phyloP scores from a whole-genome alignment of 2,888 invertebrate genomes.

The Eilema caniola region DNA sequence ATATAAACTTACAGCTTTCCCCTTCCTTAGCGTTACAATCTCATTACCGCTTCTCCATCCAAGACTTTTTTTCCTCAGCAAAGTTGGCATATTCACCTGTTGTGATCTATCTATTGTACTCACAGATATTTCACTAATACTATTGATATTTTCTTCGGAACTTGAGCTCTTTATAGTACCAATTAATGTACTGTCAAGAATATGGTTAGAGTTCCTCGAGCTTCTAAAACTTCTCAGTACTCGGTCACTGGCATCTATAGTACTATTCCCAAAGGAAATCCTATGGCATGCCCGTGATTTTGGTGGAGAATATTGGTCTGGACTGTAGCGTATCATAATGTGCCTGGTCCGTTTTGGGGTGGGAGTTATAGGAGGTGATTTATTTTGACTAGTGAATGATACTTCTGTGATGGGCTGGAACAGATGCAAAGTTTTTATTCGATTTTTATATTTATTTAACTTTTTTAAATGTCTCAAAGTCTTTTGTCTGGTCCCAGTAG shows the following conservation, averaged over 20 bases:
- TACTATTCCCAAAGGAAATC: background rate
- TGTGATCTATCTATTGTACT: slow-evolving; percentile 27
- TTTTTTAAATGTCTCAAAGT: too few relatives aligned
- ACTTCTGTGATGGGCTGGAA: slow-evolving; percentile 62
- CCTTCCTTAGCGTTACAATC: slow-evolving; percentile 10
- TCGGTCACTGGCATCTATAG: slow-evolving; percentile 30
- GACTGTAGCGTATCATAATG: slow-evolving; percentile 49
- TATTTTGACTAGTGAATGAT: slow-evolving; percentile 59
- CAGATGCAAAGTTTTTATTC: background rate
- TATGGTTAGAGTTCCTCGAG: slow-evolving; percentile 36
- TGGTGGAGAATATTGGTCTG: slow-evolving; percentile 42
- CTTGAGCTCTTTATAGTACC: slow-evolving; percentile 31
- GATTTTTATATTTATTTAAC: too few relatives aligned
- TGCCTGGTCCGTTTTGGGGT: slow-evolving; percentile 61
- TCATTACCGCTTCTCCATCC: slow-evolving; percentile 20
- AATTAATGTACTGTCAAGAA: slow-evolving; percentile 39
- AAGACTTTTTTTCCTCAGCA: slow-evolving; percentile 21
- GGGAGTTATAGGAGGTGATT: slow-evolving; percentile 63
- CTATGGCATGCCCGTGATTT: slow-evolving; percentile 22
- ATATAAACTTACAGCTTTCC: slow-evolving; percentile 27
- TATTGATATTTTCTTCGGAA: slow-evolving; percentile 23
- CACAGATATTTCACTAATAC: slow-evolving; percentile 14
- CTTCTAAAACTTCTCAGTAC: slow-evolving; percentile 62
- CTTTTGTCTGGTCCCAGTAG: too few relatives aligned
- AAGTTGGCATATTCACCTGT: slow-evolving; percentile 20